Conservation (phyloP, 2,797 vertebrate species). For the Nothura maculosa region DNA sequence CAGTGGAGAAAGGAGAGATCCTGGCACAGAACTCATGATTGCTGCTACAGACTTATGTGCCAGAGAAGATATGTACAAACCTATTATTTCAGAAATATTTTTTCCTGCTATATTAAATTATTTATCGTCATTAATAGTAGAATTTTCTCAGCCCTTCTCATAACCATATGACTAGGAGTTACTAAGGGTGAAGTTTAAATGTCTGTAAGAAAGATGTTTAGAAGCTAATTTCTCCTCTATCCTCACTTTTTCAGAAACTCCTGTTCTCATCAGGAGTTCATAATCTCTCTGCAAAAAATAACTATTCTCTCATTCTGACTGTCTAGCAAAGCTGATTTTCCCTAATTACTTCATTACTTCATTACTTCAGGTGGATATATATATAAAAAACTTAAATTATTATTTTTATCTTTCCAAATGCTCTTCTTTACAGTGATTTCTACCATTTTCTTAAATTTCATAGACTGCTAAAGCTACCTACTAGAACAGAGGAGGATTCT, state of each 20-base stretch:
- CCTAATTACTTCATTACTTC: constrained; percentile 35
- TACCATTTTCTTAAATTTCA: not conserved
- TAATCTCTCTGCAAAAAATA: constrained; percentile 14
- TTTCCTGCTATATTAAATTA: not conserved
- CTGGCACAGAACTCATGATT: not conserved
- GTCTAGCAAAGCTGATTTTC: constrained; percentile 28
- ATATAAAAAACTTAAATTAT: too few species aligned
- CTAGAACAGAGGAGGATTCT: not conserved
- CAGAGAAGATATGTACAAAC: not conserved
- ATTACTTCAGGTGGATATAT: not conserved
- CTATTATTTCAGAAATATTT: not conserved
- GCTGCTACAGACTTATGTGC: not conserved
- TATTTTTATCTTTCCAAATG: not conserved
- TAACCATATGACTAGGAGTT: not conserved
- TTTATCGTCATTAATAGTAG: not conserved
- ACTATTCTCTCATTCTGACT: not conserved
- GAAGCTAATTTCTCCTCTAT: not conserved
- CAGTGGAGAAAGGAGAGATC: not conserved
- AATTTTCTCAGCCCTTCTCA: not conserved
- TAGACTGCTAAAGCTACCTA: not conserved
- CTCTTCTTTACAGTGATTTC: not conserved
- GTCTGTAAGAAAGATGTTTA: not conserved
- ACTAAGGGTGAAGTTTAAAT: not conserved
- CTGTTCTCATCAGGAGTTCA: constrained; percentile 22
- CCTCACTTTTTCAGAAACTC: constrained; percentile 5